Evolutionary conservation across 2,888 invertebrate species (phyloP).

Genomic region (Macrophya annulata): DNA sequence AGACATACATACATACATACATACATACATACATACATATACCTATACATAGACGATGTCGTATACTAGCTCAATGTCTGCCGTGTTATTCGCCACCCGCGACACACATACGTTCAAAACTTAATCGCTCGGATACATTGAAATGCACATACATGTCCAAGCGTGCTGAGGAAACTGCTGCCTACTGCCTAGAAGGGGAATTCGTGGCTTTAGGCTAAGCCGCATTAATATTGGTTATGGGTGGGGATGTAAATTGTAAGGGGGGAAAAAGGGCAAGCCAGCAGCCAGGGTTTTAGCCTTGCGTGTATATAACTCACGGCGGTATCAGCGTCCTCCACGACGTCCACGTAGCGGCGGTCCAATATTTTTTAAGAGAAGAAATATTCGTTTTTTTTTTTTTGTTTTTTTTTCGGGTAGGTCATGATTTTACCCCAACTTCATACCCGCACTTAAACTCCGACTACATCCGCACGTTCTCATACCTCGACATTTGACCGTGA

Average conservation of each 20-base stretch:
- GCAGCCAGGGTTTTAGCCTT: background rate
- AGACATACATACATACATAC: background rate
- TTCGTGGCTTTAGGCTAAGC: slow-evolving; percentile 40
- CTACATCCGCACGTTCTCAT: background rate
- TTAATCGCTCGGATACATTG: background rate
- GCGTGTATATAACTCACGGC: slow-evolving; percentile 45
- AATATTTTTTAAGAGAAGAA: slow-evolving; percentile 58
- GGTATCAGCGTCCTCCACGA: background rate
- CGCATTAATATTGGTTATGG: background rate
- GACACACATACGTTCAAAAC: background rate
- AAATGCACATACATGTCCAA: slow-evolving; percentile 3
- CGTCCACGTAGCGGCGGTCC: slow-evolving; percentile 13
- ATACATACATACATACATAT: too few species aligned
- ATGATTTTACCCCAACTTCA: slow-evolving; percentile 16
- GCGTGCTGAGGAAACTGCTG: slow-evolving; percentile 5
- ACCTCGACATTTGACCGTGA: background rate
- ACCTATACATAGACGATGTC: too few species aligned
- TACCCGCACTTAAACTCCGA: background rate
- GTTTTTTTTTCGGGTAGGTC: slow-evolving; percentile 55
- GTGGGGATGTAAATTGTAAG: background rate
- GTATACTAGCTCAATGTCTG: too few species aligned
- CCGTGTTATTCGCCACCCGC: background rate
- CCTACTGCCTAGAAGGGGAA: background rate
- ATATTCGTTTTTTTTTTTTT: background rate
- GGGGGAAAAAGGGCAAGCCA: background rate